These are phyloP conservation scores for Cheilinus undulatus DNA, from an alignment of 2,113 vertebrate species.

Conservation along the genomic window DNA sequence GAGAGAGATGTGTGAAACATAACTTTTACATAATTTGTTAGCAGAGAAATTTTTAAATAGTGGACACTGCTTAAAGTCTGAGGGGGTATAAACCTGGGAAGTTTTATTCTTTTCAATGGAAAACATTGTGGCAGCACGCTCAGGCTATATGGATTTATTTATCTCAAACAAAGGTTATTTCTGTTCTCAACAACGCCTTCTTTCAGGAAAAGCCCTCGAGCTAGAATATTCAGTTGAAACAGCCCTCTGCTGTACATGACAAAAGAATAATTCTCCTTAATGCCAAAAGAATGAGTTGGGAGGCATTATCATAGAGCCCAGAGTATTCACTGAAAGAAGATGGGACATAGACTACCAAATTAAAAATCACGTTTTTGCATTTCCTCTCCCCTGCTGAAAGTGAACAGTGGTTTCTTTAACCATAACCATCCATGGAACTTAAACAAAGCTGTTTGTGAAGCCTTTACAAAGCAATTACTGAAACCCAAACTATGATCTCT, in stretches of 20 bases:
- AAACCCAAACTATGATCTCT: not conserved
- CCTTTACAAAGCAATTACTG: not conserved
- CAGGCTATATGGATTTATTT: not conserved
- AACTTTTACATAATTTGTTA: not conserved
- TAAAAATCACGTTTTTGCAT: not conserved
- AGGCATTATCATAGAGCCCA: not conserved
- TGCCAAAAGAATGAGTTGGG: not conserved
- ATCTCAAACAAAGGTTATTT: not conserved
- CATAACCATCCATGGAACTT: not conserved
- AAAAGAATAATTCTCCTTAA: not conserved
- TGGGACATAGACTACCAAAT: not conserved
- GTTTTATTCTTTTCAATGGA: not conserved
- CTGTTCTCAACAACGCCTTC: not conserved
- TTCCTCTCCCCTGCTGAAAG: not conserved
- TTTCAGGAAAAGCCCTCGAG: not conserved
- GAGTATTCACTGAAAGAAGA: not conserved
- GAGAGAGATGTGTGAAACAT: slow-evolving; percentile 6
- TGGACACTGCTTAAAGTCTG: not conserved
- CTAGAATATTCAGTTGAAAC: not conserved
- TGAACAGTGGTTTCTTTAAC: not conserved
- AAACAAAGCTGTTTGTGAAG: not conserved
- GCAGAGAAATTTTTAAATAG: not conserved
- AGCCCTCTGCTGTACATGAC: not conserved
- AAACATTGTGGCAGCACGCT: not conserved
- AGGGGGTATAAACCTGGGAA: not conserved